Evolutionary conservation across 2,113 vertebrate species (phyloP).

Genomic region (Labeo rohita): DNA sequence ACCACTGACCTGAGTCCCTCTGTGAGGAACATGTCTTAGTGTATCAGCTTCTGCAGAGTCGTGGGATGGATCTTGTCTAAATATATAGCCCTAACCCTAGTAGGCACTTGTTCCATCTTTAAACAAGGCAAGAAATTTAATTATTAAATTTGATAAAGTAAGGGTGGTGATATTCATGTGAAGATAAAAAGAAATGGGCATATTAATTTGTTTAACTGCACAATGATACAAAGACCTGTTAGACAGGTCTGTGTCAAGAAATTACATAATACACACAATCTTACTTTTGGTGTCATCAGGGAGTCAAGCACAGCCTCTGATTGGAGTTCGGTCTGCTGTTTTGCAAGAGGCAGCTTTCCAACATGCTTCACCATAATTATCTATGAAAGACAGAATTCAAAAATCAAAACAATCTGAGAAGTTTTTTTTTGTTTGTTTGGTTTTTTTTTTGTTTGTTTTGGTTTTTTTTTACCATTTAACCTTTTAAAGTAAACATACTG

Average conservation of each 20-base stretch:
- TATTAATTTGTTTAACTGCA: background rate
- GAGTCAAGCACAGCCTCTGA: background rate
- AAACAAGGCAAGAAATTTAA: background rate
- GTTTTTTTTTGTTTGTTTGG: too few relatives aligned
- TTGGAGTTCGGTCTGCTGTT: conserved; percentile 30
- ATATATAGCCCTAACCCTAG: background rate
- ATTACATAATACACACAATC: background rate
- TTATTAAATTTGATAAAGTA: background rate
- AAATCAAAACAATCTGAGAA: background rate
- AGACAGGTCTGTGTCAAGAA: background rate
- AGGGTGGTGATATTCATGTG: background rate
- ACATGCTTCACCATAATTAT: conserved; percentile 25
- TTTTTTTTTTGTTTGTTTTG: too few relatives aligned
- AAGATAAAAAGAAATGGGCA: background rate
- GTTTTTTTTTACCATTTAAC: background rate
- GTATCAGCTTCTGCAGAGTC: too few relatives aligned
- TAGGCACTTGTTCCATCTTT: background rate
- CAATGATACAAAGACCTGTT: background rate
- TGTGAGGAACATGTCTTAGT: too few relatives aligned
- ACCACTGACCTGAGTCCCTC: too few relatives aligned
- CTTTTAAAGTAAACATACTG: background rate
- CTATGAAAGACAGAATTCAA: conserved; percentile 16
- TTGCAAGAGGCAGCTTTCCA: conserved; percentile 25
- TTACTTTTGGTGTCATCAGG: conserved; percentile 36
- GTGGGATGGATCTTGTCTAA: too few relatives aligned